phyloP scores from a whole-genome alignment of 2,888 invertebrate genomes.

The Apoda limacodes region DNA sequence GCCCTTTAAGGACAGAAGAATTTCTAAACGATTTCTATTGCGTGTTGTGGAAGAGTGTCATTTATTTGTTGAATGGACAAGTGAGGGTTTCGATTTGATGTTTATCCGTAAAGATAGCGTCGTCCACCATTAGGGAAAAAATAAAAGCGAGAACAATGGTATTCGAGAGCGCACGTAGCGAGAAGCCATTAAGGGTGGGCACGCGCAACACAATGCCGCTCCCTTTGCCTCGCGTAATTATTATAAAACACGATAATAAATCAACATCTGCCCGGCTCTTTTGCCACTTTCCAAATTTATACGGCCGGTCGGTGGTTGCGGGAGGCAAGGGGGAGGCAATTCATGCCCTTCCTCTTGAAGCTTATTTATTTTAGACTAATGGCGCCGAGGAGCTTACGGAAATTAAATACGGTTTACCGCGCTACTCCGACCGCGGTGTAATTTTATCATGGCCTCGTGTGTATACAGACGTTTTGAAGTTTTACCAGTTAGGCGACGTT shows the following conservation, averaged over 20 bases:
- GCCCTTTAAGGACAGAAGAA: too few species aligned
- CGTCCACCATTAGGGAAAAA: conserved; percentile 28
- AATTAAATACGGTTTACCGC: conserved; percentile 51
- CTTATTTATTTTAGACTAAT: conserved; percentile 59
- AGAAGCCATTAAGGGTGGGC: conserved; percentile 31
- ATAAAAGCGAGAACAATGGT: conserved; percentile 33
- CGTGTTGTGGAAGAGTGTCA: too few species aligned
- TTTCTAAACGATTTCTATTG: too few species aligned
- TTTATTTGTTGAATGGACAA: too few species aligned
- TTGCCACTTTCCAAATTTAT: conserved; percentile 60
- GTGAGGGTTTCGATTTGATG: conserved; percentile 16
- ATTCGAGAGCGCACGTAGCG: conserved; percentile 30
- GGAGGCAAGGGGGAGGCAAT: conserved; percentile 29
- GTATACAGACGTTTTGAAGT: conserved; percentile 24
- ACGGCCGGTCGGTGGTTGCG: conserved; percentile 26
- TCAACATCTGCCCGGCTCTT: conserved; percentile 61
- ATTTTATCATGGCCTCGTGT: conserved; percentile 29
- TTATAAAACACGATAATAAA: conserved; percentile 64
- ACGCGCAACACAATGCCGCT: conserved; percentile 36
- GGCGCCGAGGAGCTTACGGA: conserved; percentile 46
- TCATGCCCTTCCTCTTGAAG: conserved; percentile 42
- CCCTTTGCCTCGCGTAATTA: conserved; percentile 48
- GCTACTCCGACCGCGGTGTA: conserved; percentile 32
- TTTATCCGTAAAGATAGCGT: conserved; percentile 20
- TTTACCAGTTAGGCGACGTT: too few species aligned